Evolutionary conservation across 2,797 vertebrate species (phyloP).

Genomic region (Sebastiscus albofasciatus): DNA sequence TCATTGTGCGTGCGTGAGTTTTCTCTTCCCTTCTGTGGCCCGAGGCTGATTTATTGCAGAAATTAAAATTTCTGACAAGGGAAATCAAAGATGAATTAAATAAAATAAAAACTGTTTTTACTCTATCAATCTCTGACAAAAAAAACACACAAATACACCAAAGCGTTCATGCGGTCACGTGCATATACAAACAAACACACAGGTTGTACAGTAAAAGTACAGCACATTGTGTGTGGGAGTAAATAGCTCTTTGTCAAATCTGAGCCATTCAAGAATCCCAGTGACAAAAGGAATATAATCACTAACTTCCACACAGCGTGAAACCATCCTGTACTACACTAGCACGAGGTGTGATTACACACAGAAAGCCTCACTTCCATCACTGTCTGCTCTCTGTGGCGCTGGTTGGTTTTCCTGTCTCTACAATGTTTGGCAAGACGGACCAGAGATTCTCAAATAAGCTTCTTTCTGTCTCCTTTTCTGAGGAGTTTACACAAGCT

Average conservation of each 20-base stretch:
- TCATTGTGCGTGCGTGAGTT: constrained; percentile 6
- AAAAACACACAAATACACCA: constrained; percentile 36
- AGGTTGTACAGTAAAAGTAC: not conserved
- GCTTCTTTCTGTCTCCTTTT: not conserved
- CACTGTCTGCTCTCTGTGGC: not conserved
- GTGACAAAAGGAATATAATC: not conserved
- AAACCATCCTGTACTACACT: not conserved
- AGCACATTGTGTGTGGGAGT: not conserved
- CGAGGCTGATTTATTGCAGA: constrained; percentile 73
- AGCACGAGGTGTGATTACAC: not conserved
- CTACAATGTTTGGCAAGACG: not conserved
- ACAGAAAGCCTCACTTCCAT: not conserved
- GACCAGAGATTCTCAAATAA: not conserved
- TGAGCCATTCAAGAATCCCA: constrained; percentile 10
- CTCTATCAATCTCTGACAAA: constrained; percentile 70
- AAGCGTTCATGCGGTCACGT: constrained; percentile 21
- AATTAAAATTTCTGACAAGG: constrained; percentile 73
- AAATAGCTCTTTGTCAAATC: constrained; percentile 20
- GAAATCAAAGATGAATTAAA: constrained; percentile 75
- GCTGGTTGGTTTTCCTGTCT: not conserved
- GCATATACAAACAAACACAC: not conserved
- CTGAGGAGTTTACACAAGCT: not conserved
- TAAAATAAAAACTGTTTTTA: constrained; percentile 60
- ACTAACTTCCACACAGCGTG: not conserved
- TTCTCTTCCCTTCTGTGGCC: constrained; percentile 44